These are phyloP conservation scores for Syngnathus rostellatus DNA, from an alignment of 2,797 vertebrate genomes.

Conservation along the genomic window DNA sequence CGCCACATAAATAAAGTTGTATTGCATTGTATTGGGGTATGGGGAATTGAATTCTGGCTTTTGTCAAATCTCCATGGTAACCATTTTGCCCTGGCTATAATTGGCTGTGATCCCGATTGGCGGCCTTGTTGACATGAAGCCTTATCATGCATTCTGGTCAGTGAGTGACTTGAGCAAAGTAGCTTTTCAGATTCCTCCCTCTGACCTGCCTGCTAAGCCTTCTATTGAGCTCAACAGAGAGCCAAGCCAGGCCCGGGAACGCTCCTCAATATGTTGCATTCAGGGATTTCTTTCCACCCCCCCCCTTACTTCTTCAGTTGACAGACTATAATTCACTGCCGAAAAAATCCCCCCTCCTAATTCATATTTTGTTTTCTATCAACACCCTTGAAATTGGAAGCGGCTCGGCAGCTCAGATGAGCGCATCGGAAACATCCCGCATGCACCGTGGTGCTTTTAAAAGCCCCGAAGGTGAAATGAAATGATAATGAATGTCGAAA, in stretches of 20 bases:
- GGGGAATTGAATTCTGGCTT: constrained; percentile 80
- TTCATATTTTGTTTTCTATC: constrained; percentile 70
- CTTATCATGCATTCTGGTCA: constrained; percentile 86
- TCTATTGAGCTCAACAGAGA: constrained; percentile 65
- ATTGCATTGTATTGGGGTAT: constrained; percentile 22
- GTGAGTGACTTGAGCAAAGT: constrained; percentile 70
- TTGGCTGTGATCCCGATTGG: constrained; percentile 75
- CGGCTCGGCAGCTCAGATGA: constrained; percentile 47
- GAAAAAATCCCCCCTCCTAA: constrained; percentile 54
- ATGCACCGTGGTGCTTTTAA: constrained; percentile 45
- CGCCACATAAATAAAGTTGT: constrained; percentile 3
- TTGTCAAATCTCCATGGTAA: constrained; percentile 81
- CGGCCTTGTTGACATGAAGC: constrained; percentile 79
- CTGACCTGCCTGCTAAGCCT: constrained; percentile 69
- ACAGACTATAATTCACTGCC: constrained; percentile 57
- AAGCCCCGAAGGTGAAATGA: constrained; percentile 43
- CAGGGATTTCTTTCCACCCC: constrained; percentile 40
- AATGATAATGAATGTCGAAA: constrained; percentile 44
- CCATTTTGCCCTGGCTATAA: constrained; percentile 75
- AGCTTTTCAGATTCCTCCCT: constrained; percentile 74
- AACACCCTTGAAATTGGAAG: constrained; percentile 63
- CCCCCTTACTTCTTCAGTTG: constrained; percentile 27
- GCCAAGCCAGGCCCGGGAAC: constrained; percentile 47
- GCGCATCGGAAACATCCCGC: constrained; percentile 39
- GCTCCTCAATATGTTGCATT: constrained; percentile 57